phyloP scores from a whole-genome alignment of 2,113 vertebrate genomes.

The Centropristis striata region DNA sequence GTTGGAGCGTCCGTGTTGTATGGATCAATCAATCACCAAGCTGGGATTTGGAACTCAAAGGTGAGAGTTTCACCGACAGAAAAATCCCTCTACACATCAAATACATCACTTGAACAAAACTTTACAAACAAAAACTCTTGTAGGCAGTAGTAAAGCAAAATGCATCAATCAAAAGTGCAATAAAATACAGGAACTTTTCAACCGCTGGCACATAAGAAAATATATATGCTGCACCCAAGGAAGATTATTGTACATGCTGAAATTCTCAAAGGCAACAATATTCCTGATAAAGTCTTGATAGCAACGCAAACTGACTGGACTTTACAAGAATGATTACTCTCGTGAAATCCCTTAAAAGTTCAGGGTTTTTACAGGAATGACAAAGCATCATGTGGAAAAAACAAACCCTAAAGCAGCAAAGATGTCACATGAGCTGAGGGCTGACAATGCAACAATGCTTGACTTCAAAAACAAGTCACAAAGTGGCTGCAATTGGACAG shows the following conservation, averaged over 20 bases:
- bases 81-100: slow-evolving; percentile 21
- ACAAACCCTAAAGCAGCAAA: slow-evolving; percentile 2
- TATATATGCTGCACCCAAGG: slow-evolving; percentile 2
- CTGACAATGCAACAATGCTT: slow-evolving; percentile 4
- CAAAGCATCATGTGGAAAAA: slow-evolving; percentile 21
- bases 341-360: slow-evolving; percentile 23
- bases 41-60: slow-evolving; percentile 11
- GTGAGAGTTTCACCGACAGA: background rate
- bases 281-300: background rate
- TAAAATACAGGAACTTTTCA: slow-evolving; percentile 20
- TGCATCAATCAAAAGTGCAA: slow-evolving; percentile 75
- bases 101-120: slow-evolving; percentile 28
- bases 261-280: slow-evolving; percentile 35
- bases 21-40: slow-evolving; percentile 32
- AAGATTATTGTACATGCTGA: slow-evolving; percentile 27
- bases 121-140: background rate
- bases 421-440: slow-evolving; percentile 9
- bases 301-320: slow-evolving; percentile 5
- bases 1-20: background rate
- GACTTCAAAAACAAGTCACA: slow-evolving; percentile 31
- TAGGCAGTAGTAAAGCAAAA: slow-evolving; percentile 63
- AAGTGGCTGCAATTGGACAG: slow-evolving; percentile 44
- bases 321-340: background rate
- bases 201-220: slow-evolving; percentile 56
- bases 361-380: slow-evolving; percentile 70